These are phyloP conservation scores for Mustela nigripes DNA, from an alignment of 2,113 vertebrate genomes.

Conservation along the genomic window DNA sequence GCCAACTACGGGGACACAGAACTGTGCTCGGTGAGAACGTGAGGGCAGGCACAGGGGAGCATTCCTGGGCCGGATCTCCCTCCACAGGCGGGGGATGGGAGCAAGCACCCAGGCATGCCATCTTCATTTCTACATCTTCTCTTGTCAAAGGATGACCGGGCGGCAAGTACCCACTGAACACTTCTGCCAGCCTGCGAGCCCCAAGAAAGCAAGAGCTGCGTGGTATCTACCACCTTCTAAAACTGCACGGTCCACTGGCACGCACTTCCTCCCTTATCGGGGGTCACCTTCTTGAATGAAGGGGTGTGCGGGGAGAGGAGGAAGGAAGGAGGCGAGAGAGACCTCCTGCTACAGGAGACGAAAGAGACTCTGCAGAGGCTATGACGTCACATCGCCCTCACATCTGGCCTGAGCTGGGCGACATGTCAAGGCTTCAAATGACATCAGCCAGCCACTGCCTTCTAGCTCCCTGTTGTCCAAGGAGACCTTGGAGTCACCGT, in stretches of 20 bases:
- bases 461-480: background rate
- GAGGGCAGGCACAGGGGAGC: background rate
- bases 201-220: fast-evolving
- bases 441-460: background rate
- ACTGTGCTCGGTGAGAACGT: background rate
- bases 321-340: background rate
- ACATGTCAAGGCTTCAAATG: background rate
- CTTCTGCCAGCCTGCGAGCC: background rate
- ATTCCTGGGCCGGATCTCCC: background rate
- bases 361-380: background rate
- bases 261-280: background rate
- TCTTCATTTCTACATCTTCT: background rate
- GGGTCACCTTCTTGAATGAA: background rate
- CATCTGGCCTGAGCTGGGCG: background rate
- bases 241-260: fast-evolving
- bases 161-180: background rate
- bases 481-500: background rate
- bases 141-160: background rate
- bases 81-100: background rate
- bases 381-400: background rate
- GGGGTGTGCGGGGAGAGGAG: no score
- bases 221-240: background rate
- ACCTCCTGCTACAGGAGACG: background rate
- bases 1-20: background rate
- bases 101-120: background rate